Base-by-base conservation (phyloP, 2,797 vertebrate genomes). In the Chrosomus eos region DNA sequence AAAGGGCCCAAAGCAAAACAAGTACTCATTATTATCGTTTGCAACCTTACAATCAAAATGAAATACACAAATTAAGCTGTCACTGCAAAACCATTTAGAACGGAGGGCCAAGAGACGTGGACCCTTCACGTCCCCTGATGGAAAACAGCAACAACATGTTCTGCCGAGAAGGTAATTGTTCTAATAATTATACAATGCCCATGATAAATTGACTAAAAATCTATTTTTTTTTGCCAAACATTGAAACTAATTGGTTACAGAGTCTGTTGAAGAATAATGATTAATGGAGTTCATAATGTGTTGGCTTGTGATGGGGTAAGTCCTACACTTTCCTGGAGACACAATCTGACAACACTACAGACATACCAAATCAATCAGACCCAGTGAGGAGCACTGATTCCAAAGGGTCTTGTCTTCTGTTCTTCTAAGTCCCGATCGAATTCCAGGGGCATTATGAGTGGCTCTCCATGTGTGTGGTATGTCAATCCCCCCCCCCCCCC, bases 181-280 rank as follows among this genome's bases (percentile, higher is more conserved):
- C 88, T 89, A 86, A 90, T 91, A 90, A 90, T 89, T 90, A 87
- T 87, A 90, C 88, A 90, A 91, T 79, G 86, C 82, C 62, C 60
- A 84, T 91, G 89, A 91, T 91, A 90, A 90, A 91, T 91, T 85
- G 77, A 81, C 67, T 81, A 86, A 89, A 91, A 87, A 88, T 72
- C 64, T 74, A 23, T 80, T 43, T 83, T 88, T 89, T 88, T 79
- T 48, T 53, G 74, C 86, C 85, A 90, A 90, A 90, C 87, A 86
- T 26, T 73, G 82, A 86, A 82, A 84, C 87, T 90, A 91, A 91
- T 90, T 89, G 87, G 88, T 86, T 89, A 85, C 85, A 83, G 78
- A 87, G 85, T 84, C 88, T 89, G 84, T 90, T 86, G 91, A 91
- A 88, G 83, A 90, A 86, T 62, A 67, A 87, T 89, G 89, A 91